A percentile compares a stretch with the other conserved stretches of the same genome.
Conservation (phyloP, 1,140 invertebrate genomes). For the Panonychus citri region DNA sequence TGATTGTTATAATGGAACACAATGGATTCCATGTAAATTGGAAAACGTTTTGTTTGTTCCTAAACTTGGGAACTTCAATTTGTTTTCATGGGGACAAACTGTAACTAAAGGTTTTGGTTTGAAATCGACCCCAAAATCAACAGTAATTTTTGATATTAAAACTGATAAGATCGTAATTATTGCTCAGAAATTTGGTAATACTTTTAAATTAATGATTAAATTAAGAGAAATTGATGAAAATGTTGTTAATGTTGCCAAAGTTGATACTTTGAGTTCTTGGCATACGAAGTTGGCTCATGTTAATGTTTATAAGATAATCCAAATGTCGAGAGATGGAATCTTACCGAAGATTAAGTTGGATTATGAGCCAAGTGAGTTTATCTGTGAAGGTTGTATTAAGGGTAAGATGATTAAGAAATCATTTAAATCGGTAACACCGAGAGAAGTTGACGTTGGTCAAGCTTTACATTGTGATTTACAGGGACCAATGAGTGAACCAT, state of each 20-base stretch:
- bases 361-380: not conserved
- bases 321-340: not conserved
- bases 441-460: not conserved
- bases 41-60: too few species aligned
- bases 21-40: too few species aligned
- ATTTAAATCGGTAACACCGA: not conserved
- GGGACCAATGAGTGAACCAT: not conserved
- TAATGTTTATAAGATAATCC: not conserved
- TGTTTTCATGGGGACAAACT: too few species aligned
- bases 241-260: not conserved
- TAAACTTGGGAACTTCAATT: too few species aligned
- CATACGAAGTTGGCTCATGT: not conserved
- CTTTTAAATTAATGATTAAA: too few species aligned
- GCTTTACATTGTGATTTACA: not conserved
- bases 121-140: too few species aligned
- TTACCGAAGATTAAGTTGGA: not conserved
- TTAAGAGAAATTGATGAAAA: too few species aligned
- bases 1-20: too few species aligned
- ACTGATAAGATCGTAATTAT: too few species aligned
- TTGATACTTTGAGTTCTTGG: not conserved
- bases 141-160: too few species aligned
- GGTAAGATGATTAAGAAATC: not conserved
- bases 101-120: too few species aligned
- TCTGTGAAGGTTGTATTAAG: constrained; percentile 2
- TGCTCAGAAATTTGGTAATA: too few species aligned